Conservation (phyloP, 2,888 invertebrate species). For the Linyphia triangularis region DNA sequence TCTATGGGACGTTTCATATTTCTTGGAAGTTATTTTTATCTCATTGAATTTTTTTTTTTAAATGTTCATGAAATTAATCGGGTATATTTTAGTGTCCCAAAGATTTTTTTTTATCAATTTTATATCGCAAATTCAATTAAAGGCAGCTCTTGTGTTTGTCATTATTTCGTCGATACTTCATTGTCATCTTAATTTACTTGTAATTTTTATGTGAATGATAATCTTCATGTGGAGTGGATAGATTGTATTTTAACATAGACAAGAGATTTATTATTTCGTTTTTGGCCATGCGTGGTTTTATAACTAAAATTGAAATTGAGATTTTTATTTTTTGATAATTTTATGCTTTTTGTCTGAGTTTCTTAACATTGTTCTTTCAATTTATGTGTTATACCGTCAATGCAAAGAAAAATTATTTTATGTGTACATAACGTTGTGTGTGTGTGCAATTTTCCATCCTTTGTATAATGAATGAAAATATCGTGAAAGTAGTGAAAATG, state of each 20-base stretch:
- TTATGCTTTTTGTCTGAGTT: conserved; percentile 10
- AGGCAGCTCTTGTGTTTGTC: conserved; percentile 32
- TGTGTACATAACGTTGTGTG: conserved; percentile 34
- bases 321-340: conserved; percentile 50
- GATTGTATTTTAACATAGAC: conserved; percentile 18
- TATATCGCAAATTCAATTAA: neutral
- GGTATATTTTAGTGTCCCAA: conserved; percentile 33
- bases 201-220: neutral
- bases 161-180: neutral
- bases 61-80: neutral
- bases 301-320: conserved; percentile 1
- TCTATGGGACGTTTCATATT: neutral
- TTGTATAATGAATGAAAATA: conserved; percentile 27
- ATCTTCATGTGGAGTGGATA: neutral
- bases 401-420: neutral
- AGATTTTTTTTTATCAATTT: conserved; percentile 25
- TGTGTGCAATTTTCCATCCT: neutral
- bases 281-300: conserved; percentile 12
- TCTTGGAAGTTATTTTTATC: neutral
- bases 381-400: neutral
- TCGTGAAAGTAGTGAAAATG: conserved; percentile 5
- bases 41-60: neutral
- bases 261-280: conserved; percentile 28
- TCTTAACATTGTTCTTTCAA: neutral
- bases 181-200: neutral